Percentiles rank a stretch among this genome's conserved stretches.
Conservation (phyloP, 2,797 vertebrate species). For the Danio kyathit region DNA sequence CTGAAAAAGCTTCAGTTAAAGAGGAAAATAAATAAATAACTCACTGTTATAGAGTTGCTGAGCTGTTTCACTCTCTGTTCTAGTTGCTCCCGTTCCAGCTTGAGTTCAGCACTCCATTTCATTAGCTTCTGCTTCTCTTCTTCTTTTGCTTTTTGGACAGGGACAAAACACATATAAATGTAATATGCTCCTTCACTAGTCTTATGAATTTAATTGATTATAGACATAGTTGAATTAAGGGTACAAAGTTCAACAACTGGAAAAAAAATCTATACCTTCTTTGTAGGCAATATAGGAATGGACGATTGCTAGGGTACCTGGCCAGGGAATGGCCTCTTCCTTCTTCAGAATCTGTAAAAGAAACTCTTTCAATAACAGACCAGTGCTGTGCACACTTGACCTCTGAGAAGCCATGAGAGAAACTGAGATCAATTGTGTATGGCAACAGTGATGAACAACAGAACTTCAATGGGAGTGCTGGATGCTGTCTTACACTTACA, state of each 20-base stretch:
- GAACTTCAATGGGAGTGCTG: conserved; percentile 76
- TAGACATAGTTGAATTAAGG: neutral
- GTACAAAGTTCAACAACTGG: neutral
- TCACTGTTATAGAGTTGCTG: conserved; percentile 96
- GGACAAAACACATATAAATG: conserved; percentile 9
- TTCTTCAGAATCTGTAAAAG: conserved; percentile 94
- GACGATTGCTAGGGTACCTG: conserved; percentile 97
- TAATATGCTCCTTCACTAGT: neutral
- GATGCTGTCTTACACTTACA: conserved; percentile 76
- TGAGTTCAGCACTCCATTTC: conserved; percentile 98
- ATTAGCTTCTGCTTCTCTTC: conserved; percentile 98
- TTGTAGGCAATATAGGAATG: conserved; percentile 99
- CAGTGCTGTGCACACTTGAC: conserved; percentile 19
- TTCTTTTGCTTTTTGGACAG: conserved; percentile 89
- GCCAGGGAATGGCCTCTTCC: conserved; percentile 99
- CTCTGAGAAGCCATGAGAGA: conserved; percentile 22
- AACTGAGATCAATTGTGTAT: conserved; percentile 61
- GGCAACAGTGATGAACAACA: conserved; percentile 70
- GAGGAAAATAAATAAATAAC: conserved; percentile 41
- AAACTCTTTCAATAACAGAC: conserved; percentile 68
- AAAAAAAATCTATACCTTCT: conserved; percentile 86
- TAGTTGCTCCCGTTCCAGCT: conserved; percentile 95
- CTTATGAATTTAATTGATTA: neutral
- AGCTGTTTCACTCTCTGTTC: conserved; percentile 98
- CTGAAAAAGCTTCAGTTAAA: neutral